A percentile compares a stretch with the other conserved stretches of the same genome.
Evolutionary conservation across 2,888 invertebrate species (phyloP).

Genomic region (Drosophila anceps): DNA sequence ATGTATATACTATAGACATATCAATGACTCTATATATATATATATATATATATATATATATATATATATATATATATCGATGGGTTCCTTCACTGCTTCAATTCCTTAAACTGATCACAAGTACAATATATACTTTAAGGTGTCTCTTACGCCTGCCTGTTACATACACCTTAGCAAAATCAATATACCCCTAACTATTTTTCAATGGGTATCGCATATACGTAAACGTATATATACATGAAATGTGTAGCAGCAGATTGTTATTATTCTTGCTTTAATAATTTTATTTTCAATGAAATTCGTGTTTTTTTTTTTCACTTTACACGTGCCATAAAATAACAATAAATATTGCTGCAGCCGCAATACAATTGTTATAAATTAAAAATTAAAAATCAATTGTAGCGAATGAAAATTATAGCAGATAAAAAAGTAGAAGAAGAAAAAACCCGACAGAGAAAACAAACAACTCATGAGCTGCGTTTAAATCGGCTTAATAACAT

Average conservation of each 20-base stretch:
- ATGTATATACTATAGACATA: too few species aligned
- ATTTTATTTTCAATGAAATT: conserved; percentile 22
- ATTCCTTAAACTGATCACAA: too few species aligned
- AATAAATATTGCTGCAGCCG: conserved; percentile 12
- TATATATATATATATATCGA: too few species aligned
- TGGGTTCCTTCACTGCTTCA: too few species aligned
- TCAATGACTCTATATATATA: too few species aligned
- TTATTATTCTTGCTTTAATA: conserved; percentile 36
- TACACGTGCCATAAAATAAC: conserved; percentile 25
- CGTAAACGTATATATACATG: not conserved
- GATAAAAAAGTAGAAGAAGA: not conserved
- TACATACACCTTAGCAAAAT: not conserved
- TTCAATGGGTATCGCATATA: not conserved
- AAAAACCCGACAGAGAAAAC: not conserved
- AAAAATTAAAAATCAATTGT: conserved; percentile 59
- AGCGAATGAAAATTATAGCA: conserved; percentile 7
- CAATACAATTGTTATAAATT: conserved; percentile 39
- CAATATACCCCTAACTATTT: not conserved
- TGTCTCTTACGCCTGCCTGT: not conserved
- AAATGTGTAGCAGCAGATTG: conserved; percentile 8
- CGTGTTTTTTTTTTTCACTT: conserved; percentile 3
- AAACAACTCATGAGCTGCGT: conserved; percentile 22
- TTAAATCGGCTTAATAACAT: conserved; percentile 24
- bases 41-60: too few species aligned
- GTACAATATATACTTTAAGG: too few species aligned